Percentiles rank a stretch among this genome's conserved stretches.
These are phyloP conservation scores for Edolisoma coerulescens DNA, from an alignment of 2,113 vertebrate species.

Conservation along the genomic window DNA sequence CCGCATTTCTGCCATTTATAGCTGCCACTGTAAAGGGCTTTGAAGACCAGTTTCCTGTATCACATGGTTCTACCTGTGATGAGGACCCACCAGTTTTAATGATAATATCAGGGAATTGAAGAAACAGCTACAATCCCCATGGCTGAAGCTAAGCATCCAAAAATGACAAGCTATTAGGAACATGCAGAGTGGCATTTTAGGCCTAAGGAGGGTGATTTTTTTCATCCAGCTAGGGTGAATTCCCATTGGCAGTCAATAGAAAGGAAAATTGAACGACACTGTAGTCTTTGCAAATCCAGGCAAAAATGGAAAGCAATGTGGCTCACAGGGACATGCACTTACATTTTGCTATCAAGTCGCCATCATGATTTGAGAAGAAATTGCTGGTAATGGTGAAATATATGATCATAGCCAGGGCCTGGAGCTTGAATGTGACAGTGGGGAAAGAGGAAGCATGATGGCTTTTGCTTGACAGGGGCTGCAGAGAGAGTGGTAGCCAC, in stretches of 20 bases:
- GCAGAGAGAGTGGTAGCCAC: not conserved
- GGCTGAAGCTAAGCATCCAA: not conserved
- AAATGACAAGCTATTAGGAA: slow-evolving; percentile 39
- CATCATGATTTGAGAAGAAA: not conserved
- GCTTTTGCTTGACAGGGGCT: not conserved
- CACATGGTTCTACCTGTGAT: not conserved
- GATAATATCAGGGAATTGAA: not conserved
- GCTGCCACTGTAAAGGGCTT: not conserved
- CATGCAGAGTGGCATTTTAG: not conserved
- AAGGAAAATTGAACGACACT: not conserved
- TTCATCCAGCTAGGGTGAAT: not conserved
- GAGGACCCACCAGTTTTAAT: not conserved
- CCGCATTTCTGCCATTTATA: not conserved
- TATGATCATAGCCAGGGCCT: not conserved
- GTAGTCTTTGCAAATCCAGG: not conserved
- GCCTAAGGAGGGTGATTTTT: not conserved
- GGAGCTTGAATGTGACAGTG: not conserved
- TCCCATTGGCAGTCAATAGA: not conserved
- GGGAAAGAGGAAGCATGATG: not conserved
- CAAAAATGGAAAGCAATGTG: not conserved
- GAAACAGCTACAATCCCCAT: not conserved
- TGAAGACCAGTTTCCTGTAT: not conserved
- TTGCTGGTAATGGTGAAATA: not conserved
- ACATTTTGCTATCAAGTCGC: not conserved
- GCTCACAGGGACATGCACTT: not conserved